Evolutionary conservation across 2,888 invertebrate species (phyloP), one percentile per base, ranked within the genome.

Genomic region (Patella pellucida): DNA sequence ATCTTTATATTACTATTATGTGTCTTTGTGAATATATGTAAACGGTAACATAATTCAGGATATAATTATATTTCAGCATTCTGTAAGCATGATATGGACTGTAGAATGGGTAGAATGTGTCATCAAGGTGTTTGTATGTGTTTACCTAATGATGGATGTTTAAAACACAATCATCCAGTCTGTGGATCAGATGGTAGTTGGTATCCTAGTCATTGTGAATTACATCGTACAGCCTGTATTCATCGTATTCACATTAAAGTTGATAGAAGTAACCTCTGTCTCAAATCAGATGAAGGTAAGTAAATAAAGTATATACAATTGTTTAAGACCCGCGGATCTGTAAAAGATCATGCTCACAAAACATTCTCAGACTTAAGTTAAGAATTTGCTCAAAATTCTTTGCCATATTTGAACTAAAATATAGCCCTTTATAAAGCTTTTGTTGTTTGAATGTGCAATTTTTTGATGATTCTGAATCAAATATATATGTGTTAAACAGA

Each of bases 61-160:
- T 41, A 56, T 56, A 56, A 19, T 73, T 75, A 79, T 54, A 76
- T 91, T 91, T 23, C 91, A 94, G 94, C 94, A 91, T 93, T 94
- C 7, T 94, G 94, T 88, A 89, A 93, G 72, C 92, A 92, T 50
- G 93, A 94, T 85, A 93, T 72, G 19, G 85, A 94, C 87, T 95
- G 94, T 90, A 93, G 93, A 69, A 93, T 94, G 19, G 91, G 91
- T 12, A 92, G 93, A 76, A 94, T 94, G 88, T 95, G 95, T 87
- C 88, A 88, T 12, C 92, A 93, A 19, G 92, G 92, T 9, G 90
- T 92, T 73, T 95, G 95, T 89, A 92, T 93, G 71, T 95, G 95
- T 90, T 87, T 85, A 15, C 62, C 62, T 62, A 23, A 62, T 62
- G 62, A 62, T 62, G 85, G 80, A 9, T 78, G 52, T 52, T 73